Conservation (phyloP, 2,888 invertebrate genomes). For the Eupithecia abbreviata region DNA sequence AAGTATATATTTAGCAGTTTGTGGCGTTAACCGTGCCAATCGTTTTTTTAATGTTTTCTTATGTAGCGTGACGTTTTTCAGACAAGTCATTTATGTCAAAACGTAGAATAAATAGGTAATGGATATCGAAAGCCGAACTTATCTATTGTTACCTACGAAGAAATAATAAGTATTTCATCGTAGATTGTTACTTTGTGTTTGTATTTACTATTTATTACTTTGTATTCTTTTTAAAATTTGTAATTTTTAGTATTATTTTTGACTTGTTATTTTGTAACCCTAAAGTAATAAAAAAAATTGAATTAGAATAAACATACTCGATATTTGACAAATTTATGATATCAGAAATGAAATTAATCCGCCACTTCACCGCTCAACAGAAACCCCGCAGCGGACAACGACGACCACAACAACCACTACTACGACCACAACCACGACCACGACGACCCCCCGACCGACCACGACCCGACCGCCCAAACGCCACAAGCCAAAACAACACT, state of each 20-base stretch:
- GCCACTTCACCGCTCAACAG: slow-evolving; percentile 61
- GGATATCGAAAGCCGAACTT: neutral
- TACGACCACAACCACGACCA: slow-evolving; percentile 72
- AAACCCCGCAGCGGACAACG: slow-evolving; percentile 74
- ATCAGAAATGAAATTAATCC: neutral
- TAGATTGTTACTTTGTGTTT: neutral
- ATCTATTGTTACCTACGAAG: neutral
- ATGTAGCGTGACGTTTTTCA: neutral
- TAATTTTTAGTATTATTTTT: too few relatives aligned
- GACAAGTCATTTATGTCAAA: neutral
- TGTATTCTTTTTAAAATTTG: too few relatives aligned
- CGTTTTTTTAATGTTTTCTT: neutral
- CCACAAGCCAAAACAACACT: slow-evolving; percentile 69
- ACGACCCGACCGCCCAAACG: slow-evolving; percentile 71
- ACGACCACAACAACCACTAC: slow-evolving; percentile 75
- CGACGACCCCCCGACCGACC: slow-evolving; percentile 53
- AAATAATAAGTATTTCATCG: too few relatives aligned
- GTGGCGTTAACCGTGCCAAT: neutral
- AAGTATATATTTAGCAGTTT: too few relatives aligned
- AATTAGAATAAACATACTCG: too few relatives aligned
- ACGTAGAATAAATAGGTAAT: neutral
- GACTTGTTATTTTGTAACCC: too few relatives aligned
- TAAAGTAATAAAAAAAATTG: too few relatives aligned
- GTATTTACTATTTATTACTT: too few relatives aligned
- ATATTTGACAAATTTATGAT: neutral